Evolutionary conservation across 2,797 vertebrate species (phyloP).

Genomic region (Hyperoplus immaculatus): DNA sequence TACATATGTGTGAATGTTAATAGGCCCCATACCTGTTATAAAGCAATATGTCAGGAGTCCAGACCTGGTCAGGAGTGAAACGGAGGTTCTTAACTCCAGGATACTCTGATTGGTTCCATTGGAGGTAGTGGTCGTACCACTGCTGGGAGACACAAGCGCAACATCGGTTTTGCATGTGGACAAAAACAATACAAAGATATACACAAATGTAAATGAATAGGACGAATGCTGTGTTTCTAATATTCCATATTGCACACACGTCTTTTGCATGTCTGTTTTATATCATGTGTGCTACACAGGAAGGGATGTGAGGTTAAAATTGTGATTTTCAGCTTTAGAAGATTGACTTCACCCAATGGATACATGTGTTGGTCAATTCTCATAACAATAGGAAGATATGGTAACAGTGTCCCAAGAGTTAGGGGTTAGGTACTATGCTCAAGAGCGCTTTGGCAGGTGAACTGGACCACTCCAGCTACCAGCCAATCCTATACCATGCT

Average conservation of each 20-base stretch:
- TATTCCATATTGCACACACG: neutral
- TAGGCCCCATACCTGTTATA: conserved; percentile 85
- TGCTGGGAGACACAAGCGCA: conserved; percentile 76
- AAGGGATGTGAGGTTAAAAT: neutral
- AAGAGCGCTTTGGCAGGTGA: too few relatives aligned
- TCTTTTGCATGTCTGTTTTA: neutral
- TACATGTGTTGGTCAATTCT: neutral
- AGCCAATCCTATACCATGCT: too few relatives aligned
- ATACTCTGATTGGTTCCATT: conserved; percentile 89
- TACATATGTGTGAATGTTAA: neutral
- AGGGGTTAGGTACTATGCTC: too few relatives aligned
- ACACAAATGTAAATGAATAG: neutral
- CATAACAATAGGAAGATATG: neutral
- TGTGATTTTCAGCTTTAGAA: neutral
- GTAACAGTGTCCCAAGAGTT: too few relatives aligned
- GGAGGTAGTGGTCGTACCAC: conserved; percentile 89
- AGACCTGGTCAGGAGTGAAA: conserved; percentile 87
- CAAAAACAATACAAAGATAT: neutral
- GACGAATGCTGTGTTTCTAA: neutral
- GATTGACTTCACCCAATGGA: neutral
- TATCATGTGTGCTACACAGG: too few relatives aligned
- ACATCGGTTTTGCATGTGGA: conserved; percentile 1
- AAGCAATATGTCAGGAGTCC: conserved; percentile 89
- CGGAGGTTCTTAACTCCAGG: conserved; percentile 88
- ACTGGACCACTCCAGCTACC: too few relatives aligned